Evolutionary conservation across 1,140 invertebrate species (phyloP), one percentile per base, ranked within the genome.

Genomic region (Sminthurides bifidus): DNA sequence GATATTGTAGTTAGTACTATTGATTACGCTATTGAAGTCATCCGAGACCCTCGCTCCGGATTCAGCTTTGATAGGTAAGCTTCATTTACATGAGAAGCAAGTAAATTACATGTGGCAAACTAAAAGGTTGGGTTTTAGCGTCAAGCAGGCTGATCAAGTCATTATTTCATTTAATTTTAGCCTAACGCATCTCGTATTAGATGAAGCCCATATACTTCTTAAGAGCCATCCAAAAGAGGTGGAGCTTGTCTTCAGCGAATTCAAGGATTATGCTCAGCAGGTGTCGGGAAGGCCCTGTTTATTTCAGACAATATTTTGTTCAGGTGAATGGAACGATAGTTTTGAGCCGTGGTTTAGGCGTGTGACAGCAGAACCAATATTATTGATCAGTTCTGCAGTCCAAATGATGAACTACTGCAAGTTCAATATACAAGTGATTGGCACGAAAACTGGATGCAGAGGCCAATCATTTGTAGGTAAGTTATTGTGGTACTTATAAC

Each of bases 51-150:
- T 6, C 3, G 4, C 4, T 49, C 46, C 3, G 31, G 14, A 3
- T 49, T 49, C 21, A 49, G 30, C 14, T 49, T 17, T 33, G 46
- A 49, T 17, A 49, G 46, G 46, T 49, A 31, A 8, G 5, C 23
- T 17, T 8, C 6, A 17, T 8, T 41, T 41, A 8, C 15, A 41
- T 6, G n/a, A 41, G 23, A 41, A 4, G n/a, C 5, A 21, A 17
- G 23, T 41, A 17, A 41, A 8, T 17, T 41, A 17, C 23, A 41
- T 8, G 38, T 41, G 23, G 5, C 23, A n/a, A n/a, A n/a, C 23
- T 41, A 17, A 8, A 41, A 8, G 5, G 5, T 6, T 8, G n/a
- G 23, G 23, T 41, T 8, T 41, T 41, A 21, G 15, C 23, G 5
- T 41, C n/a, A 17, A 8, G 23, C 6, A 41, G 38, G n/a, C 17